Percentiles rank a stretch among this genome's conserved stretches.
Evolutionary conservation across 1,140 invertebrate species (phyloP).

Genomic region (Heliconius himera): DNA sequence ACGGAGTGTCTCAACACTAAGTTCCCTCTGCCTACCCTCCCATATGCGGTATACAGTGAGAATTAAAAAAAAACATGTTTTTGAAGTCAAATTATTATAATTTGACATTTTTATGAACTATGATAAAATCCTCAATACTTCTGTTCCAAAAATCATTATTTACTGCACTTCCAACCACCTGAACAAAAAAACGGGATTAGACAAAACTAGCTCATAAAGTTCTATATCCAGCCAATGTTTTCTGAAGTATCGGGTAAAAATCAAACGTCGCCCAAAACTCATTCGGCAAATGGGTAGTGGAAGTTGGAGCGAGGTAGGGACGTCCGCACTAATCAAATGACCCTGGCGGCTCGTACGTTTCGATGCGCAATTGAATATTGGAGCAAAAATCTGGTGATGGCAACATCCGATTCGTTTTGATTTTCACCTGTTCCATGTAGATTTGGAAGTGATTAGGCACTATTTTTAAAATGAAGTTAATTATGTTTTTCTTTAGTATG

Average conservation of each 20-base stretch:
- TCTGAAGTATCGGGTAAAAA: constrained; percentile 20
- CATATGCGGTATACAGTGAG: too few species aligned
- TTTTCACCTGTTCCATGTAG: not conserved
- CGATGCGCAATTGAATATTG: constrained; percentile 45
- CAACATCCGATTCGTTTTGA: constrained; percentile 19
- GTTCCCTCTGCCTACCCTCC: too few species aligned
- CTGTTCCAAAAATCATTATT: not conserved
- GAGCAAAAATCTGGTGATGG: constrained; percentile 37
- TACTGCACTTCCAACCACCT: not conserved
- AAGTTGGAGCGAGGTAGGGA: constrained; percentile 23
- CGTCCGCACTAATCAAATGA: constrained; percentile 54
- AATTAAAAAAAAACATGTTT: too few species aligned
- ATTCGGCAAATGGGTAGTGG: constrained; percentile 47
- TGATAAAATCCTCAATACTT: not conserved
- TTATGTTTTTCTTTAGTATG: too few species aligned
- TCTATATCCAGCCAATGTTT: constrained; percentile 18
- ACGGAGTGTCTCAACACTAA: too few species aligned
- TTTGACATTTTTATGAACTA: not conserved
- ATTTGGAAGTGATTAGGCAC: not conserved
- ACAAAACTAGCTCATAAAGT: constrained; percentile 12
- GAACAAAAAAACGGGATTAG: constrained; percentile 6
- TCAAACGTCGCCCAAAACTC: constrained; percentile 38
- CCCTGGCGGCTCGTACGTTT: constrained; percentile 35
- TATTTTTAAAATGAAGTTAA: too few species aligned
- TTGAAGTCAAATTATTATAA: too few species aligned